Evolutionary conservation across 2,888 invertebrate genomes (phyloP).

Genomic region (Molorchus minor): DNA sequence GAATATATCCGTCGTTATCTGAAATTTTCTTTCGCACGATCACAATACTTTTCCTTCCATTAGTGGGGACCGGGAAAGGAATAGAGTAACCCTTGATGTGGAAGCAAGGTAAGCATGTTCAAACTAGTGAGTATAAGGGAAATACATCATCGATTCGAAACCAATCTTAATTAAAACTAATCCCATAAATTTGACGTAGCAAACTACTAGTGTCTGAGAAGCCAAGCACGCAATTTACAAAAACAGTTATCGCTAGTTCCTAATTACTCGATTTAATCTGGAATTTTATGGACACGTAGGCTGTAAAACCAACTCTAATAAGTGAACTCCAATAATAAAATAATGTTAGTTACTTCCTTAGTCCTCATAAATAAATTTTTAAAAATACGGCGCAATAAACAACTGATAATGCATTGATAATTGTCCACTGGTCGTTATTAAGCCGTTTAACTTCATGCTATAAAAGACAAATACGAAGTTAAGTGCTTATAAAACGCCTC

Average conservation of each 20-base stretch:
- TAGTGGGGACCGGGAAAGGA: too few species aligned
- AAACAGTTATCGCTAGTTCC: not conserved
- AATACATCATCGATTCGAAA: too few species aligned
- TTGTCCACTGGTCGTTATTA: constrained; percentile 18
- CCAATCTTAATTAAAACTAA: not conserved
- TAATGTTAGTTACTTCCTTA: not conserved
- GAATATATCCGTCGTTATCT: too few species aligned
- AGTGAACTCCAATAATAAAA: not conserved
- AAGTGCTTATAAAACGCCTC: constrained; percentile 19
- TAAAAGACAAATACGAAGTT: constrained; percentile 16
- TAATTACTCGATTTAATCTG: not conserved
- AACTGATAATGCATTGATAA: constrained; percentile 19
- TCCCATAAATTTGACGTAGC: not conserved
- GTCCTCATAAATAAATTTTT: constrained; percentile 4
- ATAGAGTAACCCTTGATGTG: too few species aligned
- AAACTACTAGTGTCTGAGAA: not conserved
- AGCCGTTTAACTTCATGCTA: constrained; percentile 14
- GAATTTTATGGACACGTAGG: not conserved
- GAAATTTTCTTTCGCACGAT: too few species aligned
- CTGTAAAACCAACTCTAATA: constrained; percentile 2
- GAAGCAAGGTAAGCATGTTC: too few species aligned
- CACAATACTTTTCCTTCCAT: too few species aligned
- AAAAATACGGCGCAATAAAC: constrained; percentile 9
- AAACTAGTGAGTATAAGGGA: too few species aligned
- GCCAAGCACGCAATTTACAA: not conserved